Evolutionary conservation across 2,113 vertebrate species (phyloP).

Genomic region (Arvicanthis niloticus): DNA sequence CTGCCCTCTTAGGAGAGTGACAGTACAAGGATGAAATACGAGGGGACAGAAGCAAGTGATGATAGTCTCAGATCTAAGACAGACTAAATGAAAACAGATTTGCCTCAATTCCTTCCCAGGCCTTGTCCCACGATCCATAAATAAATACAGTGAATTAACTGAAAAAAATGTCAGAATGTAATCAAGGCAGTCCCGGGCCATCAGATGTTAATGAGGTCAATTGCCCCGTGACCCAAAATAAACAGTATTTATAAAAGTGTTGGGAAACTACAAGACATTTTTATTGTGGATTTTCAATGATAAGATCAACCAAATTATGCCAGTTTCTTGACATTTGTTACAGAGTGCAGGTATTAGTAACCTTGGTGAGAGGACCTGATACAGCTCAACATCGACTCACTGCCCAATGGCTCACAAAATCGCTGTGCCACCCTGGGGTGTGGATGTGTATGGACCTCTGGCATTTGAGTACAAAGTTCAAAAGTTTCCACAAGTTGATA

Average conservation of each 20-base stretch:
- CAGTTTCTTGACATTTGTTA: not conserved
- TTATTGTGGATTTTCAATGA: constrained; percentile 18
- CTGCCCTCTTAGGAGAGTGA: not conserved
- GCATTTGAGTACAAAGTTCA: not conserved
- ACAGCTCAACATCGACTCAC: too few relatives aligned
- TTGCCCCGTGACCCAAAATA: not conserved
- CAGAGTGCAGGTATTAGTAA: not conserved
- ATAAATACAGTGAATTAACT: not conserved
- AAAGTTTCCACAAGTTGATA: not conserved
- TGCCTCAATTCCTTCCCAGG: not conserved
- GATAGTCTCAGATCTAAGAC: not conserved
- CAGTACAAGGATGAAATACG: not conserved
- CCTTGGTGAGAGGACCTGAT: not conserved
- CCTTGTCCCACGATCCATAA: not conserved
- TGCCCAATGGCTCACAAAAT: not conserved
- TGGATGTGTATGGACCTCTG: not conserved
- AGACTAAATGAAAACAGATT: constrained; percentile 37
- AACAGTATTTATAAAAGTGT: not conserved
- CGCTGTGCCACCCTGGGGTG: accelerated
- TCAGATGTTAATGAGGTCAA: not conserved
- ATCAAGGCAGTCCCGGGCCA: not conserved
- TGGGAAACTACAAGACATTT: constrained; percentile 14
- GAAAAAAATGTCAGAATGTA: not conserved
- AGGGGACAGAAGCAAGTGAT: not conserved
- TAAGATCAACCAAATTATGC: not conserved